Conservation (phyloP, 1,140 invertebrate species). For the Pollicipes pollicipes region DNA sequence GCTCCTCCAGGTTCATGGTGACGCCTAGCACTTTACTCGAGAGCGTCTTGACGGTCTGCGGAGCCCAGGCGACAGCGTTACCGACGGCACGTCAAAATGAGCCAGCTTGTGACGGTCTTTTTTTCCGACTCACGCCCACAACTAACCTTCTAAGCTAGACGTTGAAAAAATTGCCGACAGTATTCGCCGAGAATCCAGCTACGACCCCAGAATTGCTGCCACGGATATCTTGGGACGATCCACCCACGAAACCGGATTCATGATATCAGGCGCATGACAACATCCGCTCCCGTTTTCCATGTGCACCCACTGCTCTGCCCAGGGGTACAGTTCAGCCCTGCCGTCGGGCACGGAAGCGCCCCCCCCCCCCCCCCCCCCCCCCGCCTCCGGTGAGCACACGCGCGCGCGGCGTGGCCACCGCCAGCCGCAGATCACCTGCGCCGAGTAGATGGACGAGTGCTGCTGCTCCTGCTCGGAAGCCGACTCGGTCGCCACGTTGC, state of each 20-base stretch:
- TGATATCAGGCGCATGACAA: too few relatives aligned
- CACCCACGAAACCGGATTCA: neutral
- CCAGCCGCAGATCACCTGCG: constrained; percentile 28
- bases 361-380: too few relatives aligned
- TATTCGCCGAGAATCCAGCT: neutral
- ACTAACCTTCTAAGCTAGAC: neutral
- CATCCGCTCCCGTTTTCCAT: too few relatives aligned
- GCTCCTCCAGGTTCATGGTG: constrained; percentile 50
- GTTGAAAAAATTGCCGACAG: neutral
- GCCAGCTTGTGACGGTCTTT: constrained; percentile 5
- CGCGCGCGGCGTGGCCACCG: too few relatives aligned
- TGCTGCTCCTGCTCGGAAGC: constrained; percentile 25
- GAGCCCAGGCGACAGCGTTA: constrained; percentile 7
- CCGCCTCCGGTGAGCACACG: too few relatives aligned
- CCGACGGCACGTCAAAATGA: constrained; percentile 1
- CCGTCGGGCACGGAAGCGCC: too few relatives aligned
- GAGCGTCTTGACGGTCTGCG: constrained; percentile 18
- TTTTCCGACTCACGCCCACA: neutral
- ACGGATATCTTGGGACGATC: neutral
- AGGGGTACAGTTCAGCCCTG: too few relatives aligned
- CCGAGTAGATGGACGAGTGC: constrained; percentile 42
- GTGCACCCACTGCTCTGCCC: too few relatives aligned
- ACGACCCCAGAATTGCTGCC: neutral
- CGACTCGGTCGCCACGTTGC: constrained; percentile 15
- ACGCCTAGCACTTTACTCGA: constrained; percentile 28